A percentile compares a stretch with the other conserved stretches of the same genome.
Conservation (phyloP, 1,140 invertebrate species). For the Drosophila mojavensis region DNA sequence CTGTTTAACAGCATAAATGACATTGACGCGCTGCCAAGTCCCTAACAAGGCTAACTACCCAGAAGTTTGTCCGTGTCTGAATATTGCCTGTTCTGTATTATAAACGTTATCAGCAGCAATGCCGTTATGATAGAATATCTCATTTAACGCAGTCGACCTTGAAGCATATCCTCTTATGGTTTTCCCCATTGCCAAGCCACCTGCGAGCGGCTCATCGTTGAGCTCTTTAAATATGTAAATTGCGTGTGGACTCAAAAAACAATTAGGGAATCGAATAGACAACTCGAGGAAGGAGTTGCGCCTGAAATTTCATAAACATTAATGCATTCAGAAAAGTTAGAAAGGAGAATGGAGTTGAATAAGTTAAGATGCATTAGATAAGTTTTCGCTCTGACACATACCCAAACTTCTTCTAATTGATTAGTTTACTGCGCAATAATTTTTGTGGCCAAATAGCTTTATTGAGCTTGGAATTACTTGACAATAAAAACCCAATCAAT, state of each 20-base stretch:
- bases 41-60: constrained; percentile 4
- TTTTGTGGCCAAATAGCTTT: neutral
- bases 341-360: neutral
- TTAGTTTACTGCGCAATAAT: neutral
- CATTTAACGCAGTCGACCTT: neutral
- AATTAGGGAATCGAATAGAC: constrained; percentile 14
- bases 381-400: neutral
- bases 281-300: neutral
- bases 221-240: constrained; percentile 4
- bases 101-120: constrained; percentile 6
- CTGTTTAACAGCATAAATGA: constrained; percentile 39
- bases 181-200: neutral
- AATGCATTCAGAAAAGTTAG: neutral
- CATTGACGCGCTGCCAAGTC: constrained; percentile 2
- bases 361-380: neutral
- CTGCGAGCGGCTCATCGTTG: constrained; percentile 2
- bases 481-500: neutral
- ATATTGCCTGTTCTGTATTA: neutral
- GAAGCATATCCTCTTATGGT: neutral
- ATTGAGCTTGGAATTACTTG: neutral
- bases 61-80: constrained; percentile 11
- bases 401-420: neutral
- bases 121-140: constrained; percentile 15
- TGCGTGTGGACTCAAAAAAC: constrained; percentile 10
- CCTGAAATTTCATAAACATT: neutral